Evolutionary conservation across 2,888 invertebrate species (phyloP), one percentile per base, ranked within the genome.

Genomic region (Cryptus viduatorius): DNA sequence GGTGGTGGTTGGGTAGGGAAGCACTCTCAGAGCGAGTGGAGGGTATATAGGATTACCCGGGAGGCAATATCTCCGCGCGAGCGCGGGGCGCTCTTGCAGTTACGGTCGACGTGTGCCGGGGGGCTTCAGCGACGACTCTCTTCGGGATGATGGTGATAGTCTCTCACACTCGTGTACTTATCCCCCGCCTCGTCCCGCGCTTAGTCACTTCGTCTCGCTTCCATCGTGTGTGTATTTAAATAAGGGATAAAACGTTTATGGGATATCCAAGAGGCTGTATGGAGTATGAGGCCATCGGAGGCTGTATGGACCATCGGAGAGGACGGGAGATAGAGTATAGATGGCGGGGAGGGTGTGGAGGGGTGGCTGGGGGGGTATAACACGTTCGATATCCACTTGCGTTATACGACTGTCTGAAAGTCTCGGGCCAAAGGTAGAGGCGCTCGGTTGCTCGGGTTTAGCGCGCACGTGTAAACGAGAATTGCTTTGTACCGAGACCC

Each of bases 171-270:
- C 53, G 37, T 68, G 42, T 14, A 46, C 48, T 8, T 46, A 69
- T 4, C 56, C 37, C 31, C 50, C 37, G 37, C 61, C 65, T 50
- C 68, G 29, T 24, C 16, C 31, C 12, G n/a, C 29, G 12, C 42
- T 37, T 46, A 24, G 24, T 24, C 24, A 24, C 24, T 24, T 24
- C 24, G 24, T 76, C 48, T 16, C 59, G 42, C 61, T 48, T 42
- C 44, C 56, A 44, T 29, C 53, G 44, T 50, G 75, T 67, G 86
- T 88, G 85, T 88, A 89, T 88, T 88, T 86, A 86, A 88, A 88
- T 89, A 87, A 89, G 86, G 87, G 85, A 87, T 88, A 88, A 86
- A 82, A 83, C 84, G 82, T 84, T 86, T 87, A 87, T 85, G 80
- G 86, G 83, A 85, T 75, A 81, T 83, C 61, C 73, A 75, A 80